Conservation (phyloP, 2,888 invertebrate genomes). For the Pachymerium ferrugineum region DNA sequence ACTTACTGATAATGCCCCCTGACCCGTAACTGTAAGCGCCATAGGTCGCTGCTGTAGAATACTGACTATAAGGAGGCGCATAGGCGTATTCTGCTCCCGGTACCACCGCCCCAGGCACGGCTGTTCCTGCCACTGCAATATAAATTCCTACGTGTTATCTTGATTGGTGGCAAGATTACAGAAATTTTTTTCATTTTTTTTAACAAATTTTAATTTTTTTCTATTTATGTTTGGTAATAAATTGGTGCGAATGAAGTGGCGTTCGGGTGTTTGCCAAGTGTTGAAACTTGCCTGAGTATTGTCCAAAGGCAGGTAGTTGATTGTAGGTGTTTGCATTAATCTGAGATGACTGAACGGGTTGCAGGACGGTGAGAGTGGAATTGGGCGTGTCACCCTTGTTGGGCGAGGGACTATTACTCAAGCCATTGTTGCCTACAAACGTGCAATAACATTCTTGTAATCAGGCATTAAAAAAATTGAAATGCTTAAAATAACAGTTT, state of each 20-base stretch:
- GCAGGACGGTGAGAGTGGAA: slow-evolving; percentile 54
- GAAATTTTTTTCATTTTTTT: not conserved
- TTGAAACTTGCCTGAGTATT: slow-evolving; percentile 55
- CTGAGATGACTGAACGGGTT: slow-evolving; percentile 51
- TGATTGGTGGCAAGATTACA: not conserved
- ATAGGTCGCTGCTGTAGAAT: slow-evolving; percentile 60
- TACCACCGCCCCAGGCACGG: slow-evolving; percentile 49
- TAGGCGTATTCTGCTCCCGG: slow-evolving; percentile 64
- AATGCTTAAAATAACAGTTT: no score
- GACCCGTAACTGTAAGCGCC: slow-evolving; percentile 51
- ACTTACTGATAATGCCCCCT: slow-evolving; percentile 57
- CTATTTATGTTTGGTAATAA: not conserved
- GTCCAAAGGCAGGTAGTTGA: slow-evolving; percentile 62
- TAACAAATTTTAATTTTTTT: not conserved
- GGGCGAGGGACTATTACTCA: slow-evolving; percentile 40
- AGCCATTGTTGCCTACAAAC: slow-evolving; percentile 37
- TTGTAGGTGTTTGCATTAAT: slow-evolving; percentile 49
- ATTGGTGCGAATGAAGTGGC: not conserved
- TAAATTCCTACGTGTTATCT: not conserved
- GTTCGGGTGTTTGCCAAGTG: not conserved
- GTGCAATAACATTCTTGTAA: slow-evolving; percentile 5
- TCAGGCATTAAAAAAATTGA: not conserved
- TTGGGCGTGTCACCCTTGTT: slow-evolving; percentile 44
- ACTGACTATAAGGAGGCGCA: slow-evolving; percentile 68
- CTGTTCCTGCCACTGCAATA: slow-evolving; percentile 55